Evolutionary conservation across 2,113 vertebrate species (phyloP), one percentile per base, ranked within the genome.

Genomic region (Trinectes maculatus): DNA sequence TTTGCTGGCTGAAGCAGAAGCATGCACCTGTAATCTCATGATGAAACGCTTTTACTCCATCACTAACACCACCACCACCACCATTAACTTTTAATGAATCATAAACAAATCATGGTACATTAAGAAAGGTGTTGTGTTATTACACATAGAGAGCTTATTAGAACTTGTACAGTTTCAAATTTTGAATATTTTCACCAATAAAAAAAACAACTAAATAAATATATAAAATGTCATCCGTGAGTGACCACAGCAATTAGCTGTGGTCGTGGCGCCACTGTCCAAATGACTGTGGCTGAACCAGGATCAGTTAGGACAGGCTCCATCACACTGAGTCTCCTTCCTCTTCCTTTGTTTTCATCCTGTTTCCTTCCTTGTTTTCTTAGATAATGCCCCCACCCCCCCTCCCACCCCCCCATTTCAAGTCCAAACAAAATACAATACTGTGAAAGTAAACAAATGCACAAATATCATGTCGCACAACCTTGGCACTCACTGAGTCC

Each of bases 311-410:
- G 73, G 72, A 83, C 86, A 65, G 82, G 51, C 87, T 89, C 79
- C 84, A 87, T 89, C 91, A 79, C 73, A 56, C 77, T 64, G 85
- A 76, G 63, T 87, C 87, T 84, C 71, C 85, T 89, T 91, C 91
- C 90, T 84, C 84, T 93, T 91, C 91, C 91, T 92, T 87, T 92
- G 89, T 91, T 92, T 91, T 90, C 66, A 78, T 80, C 80, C 74
- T 29, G 25, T 79, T 92, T 92, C 91, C 92, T 93, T 93, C 92
- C 91, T 91, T 51, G 69, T 81, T 89, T 92, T 91, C 88, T 91
- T 78, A 80, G 71, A 92, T 89, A 84, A 79, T 79, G 76, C 80
- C 29, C 87, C n/a, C n/a, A n/a, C n/a, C n/a, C 15, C 7, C 8
- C 16, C 39, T 31, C 29, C 29, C 34, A 5, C 82, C 61, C 80